These are phyloP conservation scores for Novumbra hubbsi DNA, from an alignment of 2,797 vertebrate species.

Conservation along the genomic window DNA sequence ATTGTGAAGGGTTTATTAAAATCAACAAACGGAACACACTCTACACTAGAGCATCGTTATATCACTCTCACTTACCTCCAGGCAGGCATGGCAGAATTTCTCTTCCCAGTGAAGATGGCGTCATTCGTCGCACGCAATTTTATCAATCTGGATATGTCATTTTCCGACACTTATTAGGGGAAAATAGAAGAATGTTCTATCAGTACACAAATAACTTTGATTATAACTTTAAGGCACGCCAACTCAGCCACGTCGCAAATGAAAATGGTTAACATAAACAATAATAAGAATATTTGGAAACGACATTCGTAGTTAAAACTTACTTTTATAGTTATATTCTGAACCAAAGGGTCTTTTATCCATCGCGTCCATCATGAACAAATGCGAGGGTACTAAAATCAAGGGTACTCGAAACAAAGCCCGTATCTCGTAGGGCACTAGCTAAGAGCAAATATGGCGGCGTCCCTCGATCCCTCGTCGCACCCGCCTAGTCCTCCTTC, in stretches of 20 bases:
- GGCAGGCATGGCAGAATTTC: slow-evolving; percentile 37
- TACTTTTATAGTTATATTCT: slow-evolving; percentile 17
- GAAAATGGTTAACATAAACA: not conserved
- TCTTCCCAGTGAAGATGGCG: slow-evolving; percentile 41
- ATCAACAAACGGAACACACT: too few species aligned
- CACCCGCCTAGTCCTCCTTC: not conserved
- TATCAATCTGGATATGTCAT: slow-evolving; percentile 8
- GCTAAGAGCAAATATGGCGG: slow-evolving; percentile 17
- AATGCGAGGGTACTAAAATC: slow-evolving; percentile 12
- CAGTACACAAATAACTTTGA: not conserved
- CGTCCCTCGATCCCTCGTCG: not conserved
- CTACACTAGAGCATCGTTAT: not conserved
- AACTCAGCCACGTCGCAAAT: not conserved
- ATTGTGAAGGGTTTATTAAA: not conserved
- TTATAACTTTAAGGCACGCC: not conserved
- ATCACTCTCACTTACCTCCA: slow-evolving; percentile 8
- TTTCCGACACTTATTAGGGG: slow-evolving; percentile 5
- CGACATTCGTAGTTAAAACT: not conserved
- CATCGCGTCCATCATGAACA: slow-evolving; percentile 16
- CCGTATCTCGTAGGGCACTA: slow-evolving; percentile 3
- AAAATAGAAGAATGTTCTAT: not conserved
- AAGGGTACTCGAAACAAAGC: not conserved
- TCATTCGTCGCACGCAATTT: slow-evolving; percentile 28
- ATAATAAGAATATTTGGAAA: not conserved
- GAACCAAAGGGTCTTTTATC: slow-evolving; percentile 5